These are phyloP conservation scores for Meta bourneti DNA, from an alignment of 2,888 invertebrate genomes.

Conservation along the genomic window DNA sequence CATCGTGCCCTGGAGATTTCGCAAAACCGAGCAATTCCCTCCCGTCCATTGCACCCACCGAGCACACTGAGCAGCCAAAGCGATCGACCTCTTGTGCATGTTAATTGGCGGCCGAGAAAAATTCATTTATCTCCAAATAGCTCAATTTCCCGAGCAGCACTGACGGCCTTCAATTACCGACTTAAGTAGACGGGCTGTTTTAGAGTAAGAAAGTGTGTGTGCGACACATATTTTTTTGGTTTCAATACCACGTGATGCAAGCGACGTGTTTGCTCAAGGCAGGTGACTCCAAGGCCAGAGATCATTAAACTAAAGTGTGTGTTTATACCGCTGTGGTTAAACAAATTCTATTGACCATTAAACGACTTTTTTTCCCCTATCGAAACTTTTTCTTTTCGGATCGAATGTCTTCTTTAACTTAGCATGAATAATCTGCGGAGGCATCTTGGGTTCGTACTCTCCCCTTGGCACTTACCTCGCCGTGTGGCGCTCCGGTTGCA, in stretches of 20 bases:
- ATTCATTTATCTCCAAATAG: slow-evolving; percentile 36
- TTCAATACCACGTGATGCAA: slow-evolving; percentile 11
- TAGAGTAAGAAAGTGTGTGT: not conserved
- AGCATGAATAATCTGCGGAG: slow-evolving; percentile 17
- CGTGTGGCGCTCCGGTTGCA: not conserved
- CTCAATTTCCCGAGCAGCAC: slow-evolving; percentile 51
- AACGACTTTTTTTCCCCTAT: slow-evolving; percentile 23
- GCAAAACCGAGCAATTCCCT: too few species aligned
- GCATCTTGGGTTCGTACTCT: not conserved
- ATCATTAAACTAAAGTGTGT: slow-evolving; percentile 71
- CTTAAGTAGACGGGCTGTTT: slow-evolving; percentile 41
- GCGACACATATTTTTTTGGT: slow-evolving; percentile 25
- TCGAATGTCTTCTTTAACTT: not conserved
- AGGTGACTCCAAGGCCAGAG: slow-evolving; percentile 69
- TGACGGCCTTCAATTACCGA: slow-evolving; percentile 29
- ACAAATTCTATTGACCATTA: slow-evolving; percentile 58
- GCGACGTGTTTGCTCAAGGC: slow-evolving; percentile 54
- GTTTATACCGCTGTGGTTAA: slow-evolving; percentile 62
- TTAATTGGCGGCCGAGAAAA: slow-evolving; percentile 9
- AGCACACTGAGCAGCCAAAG: not conserved
- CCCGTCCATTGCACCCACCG: too few species aligned
- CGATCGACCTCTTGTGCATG: slow-evolving; percentile 21
- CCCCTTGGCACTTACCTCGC: too few species aligned
- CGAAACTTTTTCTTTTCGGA: not conserved
- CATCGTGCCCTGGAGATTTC: not conserved